Evolutionary conservation across 1,140 invertebrate species (phyloP), one percentile per base, ranked within the genome.

Genomic region (Musca vetustissima): DNA sequence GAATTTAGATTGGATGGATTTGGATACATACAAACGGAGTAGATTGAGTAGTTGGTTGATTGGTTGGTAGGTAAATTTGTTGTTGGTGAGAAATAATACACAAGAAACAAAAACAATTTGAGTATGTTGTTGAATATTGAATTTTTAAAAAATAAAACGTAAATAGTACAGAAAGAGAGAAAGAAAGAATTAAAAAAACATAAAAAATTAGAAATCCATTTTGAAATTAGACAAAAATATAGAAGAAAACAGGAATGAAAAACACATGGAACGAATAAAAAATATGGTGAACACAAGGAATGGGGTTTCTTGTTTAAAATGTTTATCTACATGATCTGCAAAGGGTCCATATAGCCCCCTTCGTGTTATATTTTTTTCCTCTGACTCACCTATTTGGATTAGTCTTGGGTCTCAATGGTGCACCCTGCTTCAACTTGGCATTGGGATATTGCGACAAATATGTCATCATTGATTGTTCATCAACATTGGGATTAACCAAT

Each of bases 401-500:
- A n/a, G 92, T 91, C 73, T 88, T 87, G 32, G 92, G 89, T 67
- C 93, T 85, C 55, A 96, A 74, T 6, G 94, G 94, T 15, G 94
- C 94, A 67, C 91, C 91, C 43, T 87, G 79, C 79, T 95, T 95
- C 49, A 96, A 82, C 84, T 95, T 95, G 13, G 94, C 92, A 79
- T 92, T 93, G 48, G 95, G 95, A 85, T 94, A 97, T 82, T 98
- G 94, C 28, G 94, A 93, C 67, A 98, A 85, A 81, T 97, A 98
- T 1, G 95, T 98, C 95, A 98, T 98, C 92, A 98, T 96, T 17
- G 93, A 95, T 83, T 94, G 87, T 79, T 98, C 96, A 82, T 98
- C 95, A 64, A 97, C 91, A 76, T 96, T 95, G 4, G 94, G 94
- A 84, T 95, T 95, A 28, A 94, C 89, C 87, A 98, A 91, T 85